Evolutionary conservation across 2,113 vertebrate species (phyloP).

Genomic region (Aleadryas rufinucha): DNA sequence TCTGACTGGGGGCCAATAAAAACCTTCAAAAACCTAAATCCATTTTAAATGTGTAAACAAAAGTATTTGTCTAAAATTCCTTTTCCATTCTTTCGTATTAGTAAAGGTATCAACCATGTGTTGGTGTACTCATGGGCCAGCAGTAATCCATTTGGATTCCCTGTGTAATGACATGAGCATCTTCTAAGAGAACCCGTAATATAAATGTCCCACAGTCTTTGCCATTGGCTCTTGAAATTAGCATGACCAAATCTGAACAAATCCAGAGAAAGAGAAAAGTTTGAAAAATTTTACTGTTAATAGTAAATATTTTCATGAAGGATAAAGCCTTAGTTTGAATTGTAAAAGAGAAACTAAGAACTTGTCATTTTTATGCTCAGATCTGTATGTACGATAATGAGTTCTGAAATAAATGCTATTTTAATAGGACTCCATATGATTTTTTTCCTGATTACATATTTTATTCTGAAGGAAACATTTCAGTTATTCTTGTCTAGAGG

Average conservation of each 20-base stretch:
- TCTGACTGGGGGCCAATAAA: not conserved
- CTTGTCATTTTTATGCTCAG: not conserved
- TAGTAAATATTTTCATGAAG: not conserved
- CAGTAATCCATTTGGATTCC: not conserved
- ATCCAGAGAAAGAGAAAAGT: not conserved
- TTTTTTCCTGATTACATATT: not conserved
- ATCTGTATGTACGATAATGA: not conserved
- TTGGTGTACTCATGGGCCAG: not conserved
- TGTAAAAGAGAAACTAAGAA: not conserved
- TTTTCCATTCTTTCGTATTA: not conserved
- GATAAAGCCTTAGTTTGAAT: not conserved
- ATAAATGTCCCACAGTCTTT: not conserved
- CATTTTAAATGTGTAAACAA: not conserved
- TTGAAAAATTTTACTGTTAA: not conserved
- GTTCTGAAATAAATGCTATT: not conserved
- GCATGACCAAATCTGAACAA: not conserved
- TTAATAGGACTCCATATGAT: not conserved
- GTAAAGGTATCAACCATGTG: fast-evolving
- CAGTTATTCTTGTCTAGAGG: not conserved
- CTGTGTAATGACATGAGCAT: not conserved
- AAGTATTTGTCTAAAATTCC: not conserved
- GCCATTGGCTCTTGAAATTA: not conserved
- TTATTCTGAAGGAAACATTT: not conserved
- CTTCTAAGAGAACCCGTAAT: not conserved
- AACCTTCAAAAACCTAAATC: not conserved